Conservation (phyloP, 53 echinoderm and acorn worm genomes). For the Henricia sp. region DNA sequence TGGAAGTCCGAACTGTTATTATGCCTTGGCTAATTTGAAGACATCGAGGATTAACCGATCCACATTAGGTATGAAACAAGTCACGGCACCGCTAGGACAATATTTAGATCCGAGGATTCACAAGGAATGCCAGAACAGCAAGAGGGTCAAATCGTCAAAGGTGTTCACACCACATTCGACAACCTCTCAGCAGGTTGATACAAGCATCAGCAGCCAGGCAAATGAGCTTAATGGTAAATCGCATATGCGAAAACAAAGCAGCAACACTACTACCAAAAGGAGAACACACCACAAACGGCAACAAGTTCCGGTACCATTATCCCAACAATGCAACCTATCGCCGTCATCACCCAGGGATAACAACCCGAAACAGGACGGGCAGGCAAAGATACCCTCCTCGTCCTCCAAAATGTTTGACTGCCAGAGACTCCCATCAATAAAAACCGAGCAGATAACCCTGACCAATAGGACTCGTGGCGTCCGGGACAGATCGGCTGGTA, state of each 20-base stretch:
- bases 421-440: slow-evolving; percentile 54
- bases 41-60: slow-evolving; percentile 76
- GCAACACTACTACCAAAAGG: too few relatives aligned
- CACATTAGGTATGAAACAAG: slow-evolving; percentile 84
- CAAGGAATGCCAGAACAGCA: slow-evolving; percentile 62
- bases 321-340: not conserved
- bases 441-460: slow-evolving; percentile 56
- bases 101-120: slow-evolving; percentile 62
- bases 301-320: slow-evolving; percentile 25
- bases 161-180: not conserved
- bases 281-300: slow-evolving; percentile 36
- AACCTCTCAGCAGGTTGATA: not conserved
- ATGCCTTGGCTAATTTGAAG: slow-evolving; percentile 47
- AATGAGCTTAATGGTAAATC: slow-evolving; percentile 34
- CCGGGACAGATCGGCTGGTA: slow-evolving; percentile 1
- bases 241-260: slow-evolving; percentile 1
- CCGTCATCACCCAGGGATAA: slow-evolving; percentile 16
- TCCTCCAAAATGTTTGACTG: slow-evolving; percentile 3
- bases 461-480: slow-evolving; percentile 6
- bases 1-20: slow-evolving; percentile 15
- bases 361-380: not conserved
- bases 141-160: slow-evolving; percentile 4
- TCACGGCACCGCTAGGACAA: slow-evolving; percentile 82
- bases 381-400: slow-evolving; percentile 7
- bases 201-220: slow-evolving; percentile 10